Percentiles rank a stretch among this genome's conserved stretches.
phyloP scores from a whole-genome alignment of 2,113 vertebrate species.

The Electrona antarctica region DNA sequence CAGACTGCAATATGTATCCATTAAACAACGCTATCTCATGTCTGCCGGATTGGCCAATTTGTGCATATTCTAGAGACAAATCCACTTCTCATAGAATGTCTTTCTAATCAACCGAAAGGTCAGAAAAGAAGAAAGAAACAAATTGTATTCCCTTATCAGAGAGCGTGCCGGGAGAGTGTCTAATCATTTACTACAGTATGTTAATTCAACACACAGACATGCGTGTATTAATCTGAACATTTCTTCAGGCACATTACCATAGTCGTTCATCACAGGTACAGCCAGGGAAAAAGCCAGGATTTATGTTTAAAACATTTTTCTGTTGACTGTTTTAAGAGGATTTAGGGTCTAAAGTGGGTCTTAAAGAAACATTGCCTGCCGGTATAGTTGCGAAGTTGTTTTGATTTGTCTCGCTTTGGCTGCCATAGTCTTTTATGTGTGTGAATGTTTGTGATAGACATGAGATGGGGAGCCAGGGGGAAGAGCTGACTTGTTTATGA shows the following conservation, averaged over 20 bases:
- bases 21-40: slow-evolving; percentile 40
- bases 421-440: not conserved
- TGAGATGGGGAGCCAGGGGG: not conserved
- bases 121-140: slow-evolving; percentile 20
- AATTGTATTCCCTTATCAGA: not conserved
- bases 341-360: not conserved
- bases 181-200: not conserved
- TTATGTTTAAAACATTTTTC: too few species aligned
- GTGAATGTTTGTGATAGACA: not conserved
- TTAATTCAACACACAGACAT: not conserved
- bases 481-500: slow-evolving; percentile 40
- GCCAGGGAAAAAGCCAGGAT: not conserved
- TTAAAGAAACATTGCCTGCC: not conserved
- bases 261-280: not conserved
- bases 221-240: not conserved
- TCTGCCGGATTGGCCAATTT: slow-evolving; percentile 43
- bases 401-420: not conserved
- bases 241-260: not conserved
- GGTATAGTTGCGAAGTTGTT: too few species aligned
- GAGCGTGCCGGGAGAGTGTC: not conserved
- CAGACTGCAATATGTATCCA: slow-evolving; percentile 47
- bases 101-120: slow-evolving; percentile 22
- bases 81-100: slow-evolving; percentile 8
- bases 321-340: too few species aligned
- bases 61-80: slow-evolving; percentile 29